A percentile compares a stretch with the other conserved stretches of the same genome.
Evolutionary conservation across 1,140 invertebrate species (phyloP).

Genomic region (Halotydeus destructor): DNA sequence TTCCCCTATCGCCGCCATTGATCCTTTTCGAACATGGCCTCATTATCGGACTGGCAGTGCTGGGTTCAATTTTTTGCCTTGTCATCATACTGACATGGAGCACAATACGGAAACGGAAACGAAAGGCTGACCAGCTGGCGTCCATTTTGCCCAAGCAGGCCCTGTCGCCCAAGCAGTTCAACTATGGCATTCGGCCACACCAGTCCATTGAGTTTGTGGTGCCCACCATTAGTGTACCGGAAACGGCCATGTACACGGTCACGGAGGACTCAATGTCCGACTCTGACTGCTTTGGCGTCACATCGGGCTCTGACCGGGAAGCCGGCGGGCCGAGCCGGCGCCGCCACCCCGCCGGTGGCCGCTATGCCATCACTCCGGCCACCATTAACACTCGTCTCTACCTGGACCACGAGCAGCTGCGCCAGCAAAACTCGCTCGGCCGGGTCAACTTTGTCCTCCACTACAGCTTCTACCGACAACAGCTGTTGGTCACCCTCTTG

Average conservation of each 20-base stretch:
- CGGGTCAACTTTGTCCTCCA: slow-evolving; percentile 14
- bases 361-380: not conserved
- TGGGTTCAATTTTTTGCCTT: not conserved
- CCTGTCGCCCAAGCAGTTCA: slow-evolving; percentile 2
- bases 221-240: slow-evolving; percentile 12
- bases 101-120: not conserved
- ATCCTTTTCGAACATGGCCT: not conserved
- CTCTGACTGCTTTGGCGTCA: slow-evolving; percentile 8
- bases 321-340: not conserved
- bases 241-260: slow-evolving; percentile 13
- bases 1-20: not conserved
- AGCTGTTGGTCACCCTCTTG: slow-evolving; percentile 13
- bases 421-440: slow-evolving; percentile 6
- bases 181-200: slow-evolving; percentile 12
- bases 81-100: not conserved
- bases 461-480: slow-evolving; percentile 12
- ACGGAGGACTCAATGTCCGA: slow-evolving; percentile 14
- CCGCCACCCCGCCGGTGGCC: not conserved
- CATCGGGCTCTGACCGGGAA: not conserved
- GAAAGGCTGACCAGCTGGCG: not conserved
- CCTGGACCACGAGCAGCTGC: not conserved
- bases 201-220: slow-evolving; percentile 17
- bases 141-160: not conserved
- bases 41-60: not conserved
- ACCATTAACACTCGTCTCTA: not conserved